These are phyloP conservation scores for Sitobion miscanthi DNA, from an alignment of 1,140 invertebrate species.

Conservation along the genomic window DNA sequence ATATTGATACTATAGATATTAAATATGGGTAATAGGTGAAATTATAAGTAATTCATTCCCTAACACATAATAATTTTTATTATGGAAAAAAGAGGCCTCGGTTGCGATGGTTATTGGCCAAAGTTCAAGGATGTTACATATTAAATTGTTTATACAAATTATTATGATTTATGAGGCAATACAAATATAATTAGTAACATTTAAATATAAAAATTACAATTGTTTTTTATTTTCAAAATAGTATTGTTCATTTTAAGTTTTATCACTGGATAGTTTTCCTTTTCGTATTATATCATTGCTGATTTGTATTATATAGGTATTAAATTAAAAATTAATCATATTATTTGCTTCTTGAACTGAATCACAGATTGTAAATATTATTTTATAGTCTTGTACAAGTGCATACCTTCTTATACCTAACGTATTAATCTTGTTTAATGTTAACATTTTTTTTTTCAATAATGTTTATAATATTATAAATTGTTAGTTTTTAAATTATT, in stretches of 20 bases:
- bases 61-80: too few relatives aligned
- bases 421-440: too few relatives aligned
- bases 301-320: neutral
- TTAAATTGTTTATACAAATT: neutral
- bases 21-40: too few relatives aligned
- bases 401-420: neutral
- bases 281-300: neutral
- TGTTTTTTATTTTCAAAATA: neutral
- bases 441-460: too few relatives aligned
- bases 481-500: neutral
- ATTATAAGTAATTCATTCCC: too few relatives aligned
- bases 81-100: neutral
- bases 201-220: neutral
- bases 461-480: neutral
- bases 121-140: neutral
- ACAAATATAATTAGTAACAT: neutral
- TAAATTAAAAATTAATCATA: neutral
- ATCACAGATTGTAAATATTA: neutral
- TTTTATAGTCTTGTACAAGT: neutral
- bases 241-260: neutral
- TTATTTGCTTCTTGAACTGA: neutral
- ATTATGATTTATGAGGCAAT: neutral
- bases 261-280: neutral
- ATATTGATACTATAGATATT: neutral
- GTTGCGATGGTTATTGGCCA: neutral